Evolutionary conservation across 2,113 vertebrate species (phyloP), one percentile per base, ranked within the genome.

Genomic region (Cephalopholis sonnerati): DNA sequence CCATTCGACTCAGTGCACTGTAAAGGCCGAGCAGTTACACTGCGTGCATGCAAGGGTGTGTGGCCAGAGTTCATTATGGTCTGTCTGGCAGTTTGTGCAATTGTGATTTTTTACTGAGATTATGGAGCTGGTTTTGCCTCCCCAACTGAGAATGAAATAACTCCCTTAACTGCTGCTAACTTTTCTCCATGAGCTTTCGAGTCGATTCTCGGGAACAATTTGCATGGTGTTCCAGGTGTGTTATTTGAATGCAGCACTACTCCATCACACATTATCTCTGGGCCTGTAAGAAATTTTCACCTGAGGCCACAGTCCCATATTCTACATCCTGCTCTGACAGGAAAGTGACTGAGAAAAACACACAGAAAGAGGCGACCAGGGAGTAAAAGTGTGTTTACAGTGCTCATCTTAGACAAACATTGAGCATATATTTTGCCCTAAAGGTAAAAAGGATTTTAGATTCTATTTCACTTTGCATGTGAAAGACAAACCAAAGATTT

Each of bases 191-290:
- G 36, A 32, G 71, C 66, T 84, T 81, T 79, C 72, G 51, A 87
- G 80, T 61, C 13, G 7, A 51, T n/a, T 66, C 50, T 54, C 54
- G 44, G 71, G 41, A 51, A 59, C 2, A 1, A 93, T 96, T 95
- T 95, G 94, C 94, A 95, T 95, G 90, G 18, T 57, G 90, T 82
- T 92, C 91, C 93, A 91, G 92, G 92, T 84, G 86, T 68, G 91
- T 55, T 64, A 94, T 95, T 94, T 93, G 92, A 94, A 93, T 93
- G 84, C 76, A 77, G 71, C 36, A 77, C 76, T 36, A 63, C 75
- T 63, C 22, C 68, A 41, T 65, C 54, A 57, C 73, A 44, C 72
- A 46, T 75, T 84, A 86, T 86, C 77, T 84, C 87, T 55, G 73
- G 65, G 87, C 73, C 65, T 10, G 64, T 72, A 63, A 90, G 89